Percentiles rank a stretch among this genome's conserved stretches.
phyloP scores from a whole-genome alignment of 2,797 vertebrate genomes.

The Peromyscus attwateri region DNA sequence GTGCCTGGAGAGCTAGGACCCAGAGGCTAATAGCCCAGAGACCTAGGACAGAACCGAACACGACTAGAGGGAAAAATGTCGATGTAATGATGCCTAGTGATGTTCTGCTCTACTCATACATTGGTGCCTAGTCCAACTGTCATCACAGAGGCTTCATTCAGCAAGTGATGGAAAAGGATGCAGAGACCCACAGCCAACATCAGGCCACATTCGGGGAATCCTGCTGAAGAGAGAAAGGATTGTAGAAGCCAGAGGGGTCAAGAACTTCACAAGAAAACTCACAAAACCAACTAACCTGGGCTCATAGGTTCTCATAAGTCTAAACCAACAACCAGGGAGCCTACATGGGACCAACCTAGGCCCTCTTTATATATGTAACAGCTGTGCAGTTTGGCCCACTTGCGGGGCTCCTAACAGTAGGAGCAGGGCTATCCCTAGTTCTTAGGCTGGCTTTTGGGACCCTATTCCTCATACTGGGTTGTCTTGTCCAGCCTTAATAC shows the following conservation, averaged over 20 bases:
- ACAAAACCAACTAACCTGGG: not conserved
- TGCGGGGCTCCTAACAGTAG: not conserved
- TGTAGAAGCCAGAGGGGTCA: not conserved
- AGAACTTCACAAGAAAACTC: not conserved
- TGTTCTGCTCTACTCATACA: not conserved
- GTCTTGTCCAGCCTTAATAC: not conserved
- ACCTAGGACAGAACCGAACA: not conserved
- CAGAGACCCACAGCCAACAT: not conserved
- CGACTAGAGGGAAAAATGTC: accelerated
- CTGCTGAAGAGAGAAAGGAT: not conserved
- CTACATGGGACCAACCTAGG: not conserved
- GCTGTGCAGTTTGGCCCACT: not conserved
- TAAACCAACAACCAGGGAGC: not conserved
- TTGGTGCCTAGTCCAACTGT: not conserved
- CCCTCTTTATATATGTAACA: not conserved
- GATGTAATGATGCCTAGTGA: not conserved
- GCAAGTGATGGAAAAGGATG: not conserved
- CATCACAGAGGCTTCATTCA: not conserved
- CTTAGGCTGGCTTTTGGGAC: not conserved
- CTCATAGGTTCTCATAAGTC: not conserved
- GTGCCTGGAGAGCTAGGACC: not conserved
- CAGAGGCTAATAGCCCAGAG: not conserved
- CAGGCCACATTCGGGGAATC: not conserved
- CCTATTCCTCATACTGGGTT: not conserved
- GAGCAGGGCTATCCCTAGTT: not conserved